Evolutionary conservation across 2,888 invertebrate genomes (phyloP), one percentile per base, ranked within the genome.

Genomic region (Heliconius charithonia): DNA sequence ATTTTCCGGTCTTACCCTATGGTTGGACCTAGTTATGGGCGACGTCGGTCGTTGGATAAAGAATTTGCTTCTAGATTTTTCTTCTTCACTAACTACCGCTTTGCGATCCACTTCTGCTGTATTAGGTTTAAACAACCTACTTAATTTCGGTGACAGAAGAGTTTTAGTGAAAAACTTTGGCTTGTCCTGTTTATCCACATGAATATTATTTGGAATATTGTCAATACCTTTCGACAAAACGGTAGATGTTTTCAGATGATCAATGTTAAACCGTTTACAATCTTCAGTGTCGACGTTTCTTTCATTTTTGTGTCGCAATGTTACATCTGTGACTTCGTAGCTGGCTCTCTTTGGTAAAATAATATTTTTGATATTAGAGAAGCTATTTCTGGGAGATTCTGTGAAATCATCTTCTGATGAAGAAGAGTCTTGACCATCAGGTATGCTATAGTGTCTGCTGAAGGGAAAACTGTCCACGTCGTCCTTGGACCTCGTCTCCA

Each of bases 31-130:
- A 3, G 84, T 83, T 0, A 87, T 81, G 0, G 94, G 92, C 0
- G 93, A 91, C 0, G 90, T 81, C 0, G 94, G 94, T 2, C 88
- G 82, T 65, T 93, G 93, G 0, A 95, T 88, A 77, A 95, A 95
- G 86, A 95, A 95, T 71, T 94, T 93, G 80, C 94, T 95, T 77
- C 88, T 88, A 4, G 93, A 92, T 62, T 92, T 93, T 25, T 92
- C 90, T 13, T 88, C 89, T 37, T 90, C 89, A 3, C 88, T 87
- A 0, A 76, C 67, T 0, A 90, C 89, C 7, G 82, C 79, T 78
- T 90, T 90, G 41, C 89, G 84, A 0, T 85, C 85, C 0, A 87
- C 89, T 81, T 94, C 93, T 0, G 86, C 56, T 0, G 89, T 86
- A 75, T 91, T 90, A 7, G 92, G 90, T 81, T 91, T 93, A 85